A percentile compares a stretch with the other conserved stretches of the same genome.
Conservation (phyloP, 53 echinoderm and acorn worm species). For the Stichopus horrens region DNA sequence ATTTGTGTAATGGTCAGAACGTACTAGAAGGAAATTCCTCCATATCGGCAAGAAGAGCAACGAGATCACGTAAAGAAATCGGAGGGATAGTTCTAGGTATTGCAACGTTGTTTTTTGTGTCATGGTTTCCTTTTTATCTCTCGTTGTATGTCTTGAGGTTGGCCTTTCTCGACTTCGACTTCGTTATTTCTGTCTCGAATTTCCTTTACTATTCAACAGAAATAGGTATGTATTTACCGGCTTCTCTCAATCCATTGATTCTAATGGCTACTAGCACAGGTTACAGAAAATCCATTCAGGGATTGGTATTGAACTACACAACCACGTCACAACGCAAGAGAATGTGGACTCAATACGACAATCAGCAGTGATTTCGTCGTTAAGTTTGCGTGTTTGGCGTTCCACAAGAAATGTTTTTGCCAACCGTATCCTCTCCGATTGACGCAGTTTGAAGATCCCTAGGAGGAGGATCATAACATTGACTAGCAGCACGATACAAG, state of each 20-base stretch:
- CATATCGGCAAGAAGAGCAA: neutral
- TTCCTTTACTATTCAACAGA: no score
- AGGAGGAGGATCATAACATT: no score
- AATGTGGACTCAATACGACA: neutral
- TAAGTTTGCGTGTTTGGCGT: constrained; percentile 10
- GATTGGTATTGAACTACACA: neutral
- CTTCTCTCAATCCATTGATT: constrained; percentile 11
- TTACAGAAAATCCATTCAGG: neutral
- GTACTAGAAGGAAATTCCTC: neutral
- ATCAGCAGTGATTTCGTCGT: neutral
- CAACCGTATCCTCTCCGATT: no score
- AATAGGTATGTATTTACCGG: neutral
- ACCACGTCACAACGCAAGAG: neutral
- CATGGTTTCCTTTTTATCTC: constrained; percentile 17
- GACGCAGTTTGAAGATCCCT: no score
- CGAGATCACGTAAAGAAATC: constrained; percentile 2
- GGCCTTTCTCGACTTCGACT: no score
- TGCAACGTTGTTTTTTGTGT: no score
- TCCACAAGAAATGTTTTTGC: no score
- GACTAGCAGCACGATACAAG: no score
- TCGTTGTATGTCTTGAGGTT: no score
- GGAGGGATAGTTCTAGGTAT: constrained; percentile 17
- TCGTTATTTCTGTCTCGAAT: no score
- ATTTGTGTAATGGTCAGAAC: neutral
- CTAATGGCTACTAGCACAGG: constrained; percentile 9